Evolutionary conservation across 2,797 vertebrate genomes (phyloP), one percentile per base, ranked within the genome.

Genomic region (Pogoniulus pusillus): DNA sequence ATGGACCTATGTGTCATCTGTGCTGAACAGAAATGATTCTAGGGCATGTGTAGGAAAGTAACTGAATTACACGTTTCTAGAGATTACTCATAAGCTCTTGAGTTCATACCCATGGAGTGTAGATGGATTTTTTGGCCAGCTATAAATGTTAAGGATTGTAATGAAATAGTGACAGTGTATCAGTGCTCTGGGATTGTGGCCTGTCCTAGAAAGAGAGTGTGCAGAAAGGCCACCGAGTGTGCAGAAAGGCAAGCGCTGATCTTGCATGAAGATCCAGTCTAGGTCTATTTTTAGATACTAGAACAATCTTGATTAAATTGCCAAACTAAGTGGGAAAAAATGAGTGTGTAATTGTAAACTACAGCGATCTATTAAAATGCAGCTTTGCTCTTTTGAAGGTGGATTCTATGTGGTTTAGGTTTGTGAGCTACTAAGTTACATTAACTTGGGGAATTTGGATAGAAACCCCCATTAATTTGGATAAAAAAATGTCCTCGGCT

Each of bases 301-400:
- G 18, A 54, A 35, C 0, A 0, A 26, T 68, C 41, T 57, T 51
- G n/a, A 58, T 35, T 63, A n/a, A 77, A 26, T 26, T 4, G 2
- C 41, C 49, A 63, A 23, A 39, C 23, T 41, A 27, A 54, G 24
- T 54, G 47, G 34, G 39, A 29, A 76, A 58, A n/a, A 0, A 1
- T 0, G 1, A 24, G 27, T 20, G 19, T 35, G 12, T 65, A 16
- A 71, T 14, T 90, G 45, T 57, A 19, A 81, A 68, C 55, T 39
- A 30, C 24, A 77, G 58, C 8, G 24, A 11, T 53, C 57, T 53
- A 10, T 68, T 76, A 34, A 62, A 90, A 68, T 47, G 24, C 29
- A 51, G 10, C 11, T 58, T 92, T 14, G 1, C 14, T 73, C 58
- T 75, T 74, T 32, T 30, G 16, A 34, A 76, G 39, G 12, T 1